phyloP scores from a whole-genome alignment of 2,888 invertebrate species.

The Theretra japonica region DNA sequence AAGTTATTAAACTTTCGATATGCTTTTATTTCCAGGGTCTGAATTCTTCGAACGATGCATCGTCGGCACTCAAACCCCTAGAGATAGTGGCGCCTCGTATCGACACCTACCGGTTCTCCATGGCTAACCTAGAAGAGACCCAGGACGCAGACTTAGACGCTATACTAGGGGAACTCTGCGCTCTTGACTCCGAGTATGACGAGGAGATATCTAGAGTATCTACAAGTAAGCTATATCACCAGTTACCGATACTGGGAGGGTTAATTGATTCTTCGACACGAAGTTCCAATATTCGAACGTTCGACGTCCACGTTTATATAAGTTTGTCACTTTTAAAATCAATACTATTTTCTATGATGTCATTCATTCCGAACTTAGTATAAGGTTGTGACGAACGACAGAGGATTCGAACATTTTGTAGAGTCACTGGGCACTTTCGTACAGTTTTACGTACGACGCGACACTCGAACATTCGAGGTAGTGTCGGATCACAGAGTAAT shows the following conservation, averaged over 20 bases:
- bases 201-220: constrained; percentile 82
- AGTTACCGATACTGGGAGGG: not conserved
- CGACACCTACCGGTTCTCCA: constrained; percentile 96
- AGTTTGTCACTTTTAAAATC: no score
- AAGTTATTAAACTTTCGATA: not conserved
- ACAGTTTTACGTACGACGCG: no score
- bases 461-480: not conserved
- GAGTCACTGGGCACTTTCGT: no score
- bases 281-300: not conserved
- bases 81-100: constrained; percentile 93
- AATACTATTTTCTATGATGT: no score
- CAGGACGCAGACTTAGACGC: constrained; percentile 98
- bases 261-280: not conserved
- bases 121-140: constrained; percentile 98
- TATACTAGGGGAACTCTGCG: constrained; percentile 97
- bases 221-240: constrained; percentile 54
- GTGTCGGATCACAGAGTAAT: not conserved
- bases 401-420: no score
- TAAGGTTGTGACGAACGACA: no score
- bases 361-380: no score
- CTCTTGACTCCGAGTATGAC: constrained; percentile 90
- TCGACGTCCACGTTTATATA: no score
- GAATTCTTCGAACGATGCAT: constrained; percentile 80
- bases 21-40: constrained; percentile 86
- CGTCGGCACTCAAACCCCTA: constrained; percentile 86